Conservation (phyloP, 1,140 invertebrate genomes). For the Drosophila nebulosa region DNA sequence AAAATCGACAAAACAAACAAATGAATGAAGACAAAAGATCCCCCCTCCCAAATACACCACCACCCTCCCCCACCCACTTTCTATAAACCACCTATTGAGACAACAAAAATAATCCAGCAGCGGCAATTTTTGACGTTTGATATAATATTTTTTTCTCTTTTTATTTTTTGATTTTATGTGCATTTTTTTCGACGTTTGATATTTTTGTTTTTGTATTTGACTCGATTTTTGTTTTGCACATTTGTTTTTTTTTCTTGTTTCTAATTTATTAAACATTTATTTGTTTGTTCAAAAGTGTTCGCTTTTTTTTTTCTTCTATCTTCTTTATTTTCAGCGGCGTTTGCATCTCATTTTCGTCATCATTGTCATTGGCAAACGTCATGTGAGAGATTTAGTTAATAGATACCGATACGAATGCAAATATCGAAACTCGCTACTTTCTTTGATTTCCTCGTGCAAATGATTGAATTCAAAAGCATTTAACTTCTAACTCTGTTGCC, state of each 20-base stretch:
- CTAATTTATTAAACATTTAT: constrained; percentile 70
- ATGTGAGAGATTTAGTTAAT: constrained; percentile 3
- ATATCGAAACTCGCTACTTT: too few relatives aligned
- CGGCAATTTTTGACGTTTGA: neutral
- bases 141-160: neutral
- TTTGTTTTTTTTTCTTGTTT: constrained; percentile 32
- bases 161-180: neutral
- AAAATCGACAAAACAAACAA: constrained; percentile 23
- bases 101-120: constrained; percentile 29
- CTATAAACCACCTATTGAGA: constrained; percentile 18
- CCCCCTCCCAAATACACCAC: neutral
- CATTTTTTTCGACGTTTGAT: neutral
- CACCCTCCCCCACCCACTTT: neutral
- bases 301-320: constrained; percentile 13
- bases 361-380: constrained; percentile 49
- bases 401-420: too few relatives aligned
- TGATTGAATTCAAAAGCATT: too few relatives aligned
- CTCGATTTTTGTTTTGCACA: neutral
- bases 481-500: too few relatives aligned
- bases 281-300: constrained; percentile 48
- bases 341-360: constrained; percentile 26
- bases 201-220: neutral
- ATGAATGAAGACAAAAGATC: constrained; percentile 47
- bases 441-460: too few relatives aligned
- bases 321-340: constrained; percentile 9